A percentile compares a stretch with the other conserved stretches of the same genome.
phyloP scores from a whole-genome alignment of 2,113 vertebrate species.

The Columbina picui region DNA sequence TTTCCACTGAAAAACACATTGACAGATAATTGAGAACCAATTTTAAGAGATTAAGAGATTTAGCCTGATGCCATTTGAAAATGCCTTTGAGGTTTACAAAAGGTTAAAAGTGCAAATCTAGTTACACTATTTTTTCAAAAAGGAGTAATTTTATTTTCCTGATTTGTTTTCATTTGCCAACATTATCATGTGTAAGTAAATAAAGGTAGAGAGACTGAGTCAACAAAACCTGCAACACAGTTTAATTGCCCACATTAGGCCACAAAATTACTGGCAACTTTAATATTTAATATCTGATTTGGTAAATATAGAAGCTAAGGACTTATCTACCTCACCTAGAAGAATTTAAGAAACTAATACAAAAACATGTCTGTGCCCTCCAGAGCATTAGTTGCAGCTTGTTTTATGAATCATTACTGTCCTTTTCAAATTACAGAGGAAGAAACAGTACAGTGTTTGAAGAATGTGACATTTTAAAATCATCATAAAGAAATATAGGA shows the following conservation, averaged over 20 bases:
- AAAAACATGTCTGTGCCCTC: background rate
- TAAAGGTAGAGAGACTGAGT: background rate
- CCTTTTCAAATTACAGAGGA: background rate
- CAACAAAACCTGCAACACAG: background rate
- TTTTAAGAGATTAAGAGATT: background rate
- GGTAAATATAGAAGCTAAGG: background rate
- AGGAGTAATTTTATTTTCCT: background rate
- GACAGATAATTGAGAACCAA: background rate
- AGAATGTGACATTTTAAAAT: background rate
- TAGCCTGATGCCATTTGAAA: background rate
- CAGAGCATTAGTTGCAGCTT: conserved; percentile 4
- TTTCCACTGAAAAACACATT: background rate
- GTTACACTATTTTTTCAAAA: background rate
- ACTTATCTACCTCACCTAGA: background rate
- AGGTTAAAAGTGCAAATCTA: background rate
- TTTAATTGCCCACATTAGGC: background rate
- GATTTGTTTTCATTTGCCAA: background rate
- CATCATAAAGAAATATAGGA: background rate
- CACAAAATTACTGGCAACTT: background rate
- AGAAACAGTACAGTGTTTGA: background rate
- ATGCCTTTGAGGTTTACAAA: background rate
- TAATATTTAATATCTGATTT: background rate
- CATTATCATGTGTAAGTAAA: background rate
- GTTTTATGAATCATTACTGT: conserved; percentile 15
- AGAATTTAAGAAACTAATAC: background rate